Percentiles rank a stretch among this genome's conserved stretches.
These are phyloP conservation scores for Drosophila tani DNA, from an alignment of 1,140 invertebrate genomes.

Conservation along the genomic window DNA sequence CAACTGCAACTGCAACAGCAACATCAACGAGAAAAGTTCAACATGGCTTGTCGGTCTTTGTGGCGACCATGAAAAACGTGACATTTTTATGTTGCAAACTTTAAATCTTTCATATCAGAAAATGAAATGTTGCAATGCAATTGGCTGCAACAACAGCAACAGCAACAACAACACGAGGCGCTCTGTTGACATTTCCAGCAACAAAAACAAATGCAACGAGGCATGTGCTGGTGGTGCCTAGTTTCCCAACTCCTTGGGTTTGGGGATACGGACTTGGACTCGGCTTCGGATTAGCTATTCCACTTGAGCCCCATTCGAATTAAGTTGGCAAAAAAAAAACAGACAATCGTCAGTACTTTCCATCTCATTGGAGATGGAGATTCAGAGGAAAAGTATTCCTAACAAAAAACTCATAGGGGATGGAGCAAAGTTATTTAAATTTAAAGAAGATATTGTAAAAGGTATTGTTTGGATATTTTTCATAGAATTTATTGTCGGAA, in stretches of 20 bases:
- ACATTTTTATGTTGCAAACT: conserved; percentile 85
- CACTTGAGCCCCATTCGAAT: conserved; percentile 15
- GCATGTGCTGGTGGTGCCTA: conserved; percentile 40
- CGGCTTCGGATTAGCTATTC: conserved; percentile 2
- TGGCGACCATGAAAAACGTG: conserved; percentile 85
- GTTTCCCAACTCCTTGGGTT: conserved; percentile 23
- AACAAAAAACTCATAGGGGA: not conserved
- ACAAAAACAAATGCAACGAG: conserved; percentile 41
- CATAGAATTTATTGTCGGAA: too few species aligned
- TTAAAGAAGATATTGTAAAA: too few species aligned
- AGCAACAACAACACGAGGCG: conserved; percentile 42
- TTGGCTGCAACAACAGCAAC: conserved; percentile 70
- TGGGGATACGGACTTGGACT: conserved; percentile 9
- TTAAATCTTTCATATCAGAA: conserved; percentile 85
- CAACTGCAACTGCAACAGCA: conserved; percentile 48
- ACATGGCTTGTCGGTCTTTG: conserved; percentile 66
- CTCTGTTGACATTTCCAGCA: conserved; percentile 59
- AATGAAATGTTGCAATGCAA: conserved; percentile 83
- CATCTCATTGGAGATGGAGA: conserved; percentile 21
- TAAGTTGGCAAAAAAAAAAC: conserved; percentile 20
- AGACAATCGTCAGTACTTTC: conserved; percentile 19
- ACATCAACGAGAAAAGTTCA: conserved; percentile 54
- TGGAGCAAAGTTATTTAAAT: too few species aligned
- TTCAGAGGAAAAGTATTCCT: not conserved
- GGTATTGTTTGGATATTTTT: not conserved